Evolutionary conservation across 2,888 invertebrate species (phyloP), one percentile per base, ranked within the genome.

Genomic region (Anthrax anthrax): DNA sequence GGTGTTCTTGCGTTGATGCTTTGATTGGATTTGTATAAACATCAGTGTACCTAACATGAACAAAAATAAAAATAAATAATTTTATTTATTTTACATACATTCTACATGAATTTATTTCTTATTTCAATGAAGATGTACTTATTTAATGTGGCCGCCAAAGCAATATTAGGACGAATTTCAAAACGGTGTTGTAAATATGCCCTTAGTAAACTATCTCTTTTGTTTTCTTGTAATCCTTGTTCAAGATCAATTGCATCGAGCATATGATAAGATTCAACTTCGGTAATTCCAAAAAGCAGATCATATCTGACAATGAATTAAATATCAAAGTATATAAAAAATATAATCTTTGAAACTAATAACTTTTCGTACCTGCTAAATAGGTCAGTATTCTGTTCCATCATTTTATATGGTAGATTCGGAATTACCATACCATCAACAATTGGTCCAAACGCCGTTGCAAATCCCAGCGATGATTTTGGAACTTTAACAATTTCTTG

Each of bases 381-480:
- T 47, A 82, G 72, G 61, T 82, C 79, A 17, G 77, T 75, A 62
- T 79, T 80, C 19, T 78, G 77, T 49, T 79, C 77, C 84, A 89
- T 87, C 44, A 81, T 76, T 59, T 77, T 77, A 39, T 75, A 72
- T 2, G 89, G 90, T 58, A 85, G 82, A 63, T 81, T 84, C 2
- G 86, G 86, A 54, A 91, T 81, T 51, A 90, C 84, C 43, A 82
- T 79, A 27, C 85, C 84, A 58, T 94, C 92, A 27, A 92, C 81
- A 32, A 86, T 78, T 4, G 94, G 94, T 1, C 90, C 92, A 57
- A 88, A 81, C 9, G 84, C 80, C n/a, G 88, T 86, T 57, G 84
- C 80, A 67, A 86, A 91, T 58, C 80, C 76, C 18, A 83, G 78
- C 4, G 78, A 74, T 40, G 74, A 61, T 46, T 77, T 76, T 52